Evolutionary conservation across 1,140 invertebrate species (phyloP), one percentile per base, ranked within the genome.

Genomic region (Alviniconcha marisindica): DNA sequence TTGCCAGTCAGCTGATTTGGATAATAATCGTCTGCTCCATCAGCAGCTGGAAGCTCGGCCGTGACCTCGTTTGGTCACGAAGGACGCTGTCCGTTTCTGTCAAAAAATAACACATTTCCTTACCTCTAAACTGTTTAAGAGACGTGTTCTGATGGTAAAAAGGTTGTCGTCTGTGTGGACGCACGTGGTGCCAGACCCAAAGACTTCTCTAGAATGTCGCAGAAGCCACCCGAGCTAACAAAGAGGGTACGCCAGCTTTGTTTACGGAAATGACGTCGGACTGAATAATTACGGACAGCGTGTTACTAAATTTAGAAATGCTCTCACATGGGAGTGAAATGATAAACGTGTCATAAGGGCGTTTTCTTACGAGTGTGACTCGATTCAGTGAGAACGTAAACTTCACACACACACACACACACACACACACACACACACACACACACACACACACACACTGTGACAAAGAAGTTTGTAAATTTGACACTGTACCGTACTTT

Each of bases 231-330:
- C 36, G 54, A 66, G 33, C 36, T 44, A 48, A 66, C 54, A 63
- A 80, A 80, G 54, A 40, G 54, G 60, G 56, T 60, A 80, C 56
- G 78, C 56, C 40, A 60, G 24, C 78, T 80, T 76, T 80, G 78
- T 80, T 80, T 80, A 80, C 78, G 78, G 78, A 80, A 24, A 38
- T 80, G 78, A 80, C 78, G 78, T 66, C 60, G 60, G 40, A 14
- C 1, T 66, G 42, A 15, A 69, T 63, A 44, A 18, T 76, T 0
- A 80, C 33, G 78, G 51, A 78, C 28, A 54, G 56, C 24, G 56
- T 40, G 78, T 60, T 63, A 24, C 78, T 80, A 80, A 44, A 66
- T n/a, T 28, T 80, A 80, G 78, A 31, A 0, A 38, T 78, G 14
- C 42, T 4, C 10, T 78, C 77, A 73, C 36, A n/a, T n/a, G n/a